Conservation (phyloP, 2,888 invertebrate genomes). For the Mamestra brassicae region DNA sequence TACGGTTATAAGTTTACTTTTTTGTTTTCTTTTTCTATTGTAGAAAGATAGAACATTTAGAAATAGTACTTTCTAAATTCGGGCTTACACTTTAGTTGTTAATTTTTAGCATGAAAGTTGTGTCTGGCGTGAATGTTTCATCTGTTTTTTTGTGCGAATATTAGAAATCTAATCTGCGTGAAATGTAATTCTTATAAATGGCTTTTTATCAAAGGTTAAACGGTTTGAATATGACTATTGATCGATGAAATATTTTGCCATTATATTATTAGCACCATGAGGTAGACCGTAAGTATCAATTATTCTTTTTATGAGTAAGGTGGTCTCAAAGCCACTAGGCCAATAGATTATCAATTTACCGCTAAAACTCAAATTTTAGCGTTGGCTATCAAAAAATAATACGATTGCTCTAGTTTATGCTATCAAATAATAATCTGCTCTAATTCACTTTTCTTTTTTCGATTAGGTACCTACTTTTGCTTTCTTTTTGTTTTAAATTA, state of each 20-base stretch:
- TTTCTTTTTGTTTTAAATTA: constrained; percentile 18
- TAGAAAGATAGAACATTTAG: constrained; percentile 14
- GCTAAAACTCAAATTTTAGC: constrained; percentile 5
- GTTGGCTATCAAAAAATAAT: constrained; percentile 10
- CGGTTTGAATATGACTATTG: constrained; percentile 48
- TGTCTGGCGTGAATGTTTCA: constrained; percentile 23
- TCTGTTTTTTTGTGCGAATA: constrained; percentile 73
- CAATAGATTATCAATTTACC: constrained; percentile 26
- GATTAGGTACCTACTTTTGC: constrained; percentile 33
- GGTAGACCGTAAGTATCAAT: constrained; percentile 16
- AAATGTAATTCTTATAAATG: constrained; percentile 85
- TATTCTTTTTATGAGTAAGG: constrained; percentile 34
- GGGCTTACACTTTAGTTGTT: constrained; percentile 17
- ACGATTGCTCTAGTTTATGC: constrained; percentile 29
- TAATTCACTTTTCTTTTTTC: constrained; percentile 45
- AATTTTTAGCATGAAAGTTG: constrained; percentile 50
- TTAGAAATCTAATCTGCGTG: constrained; percentile 79
- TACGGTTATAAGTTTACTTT: constrained; percentile 7
- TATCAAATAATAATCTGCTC: constrained; percentile 33
- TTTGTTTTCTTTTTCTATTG: constrained; percentile 7
- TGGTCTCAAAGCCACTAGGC: constrained; percentile 32
- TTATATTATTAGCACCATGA: constrained; percentile 29
- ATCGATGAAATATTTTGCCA: constrained; percentile 30
- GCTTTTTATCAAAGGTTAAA: constrained; percentile 75
- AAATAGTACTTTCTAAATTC: constrained; percentile 49